Evolutionary conservation across 2,888 invertebrate species (phyloP), one percentile per base, ranked within the genome.

Genomic region (Odontocolon sp.): DNA sequence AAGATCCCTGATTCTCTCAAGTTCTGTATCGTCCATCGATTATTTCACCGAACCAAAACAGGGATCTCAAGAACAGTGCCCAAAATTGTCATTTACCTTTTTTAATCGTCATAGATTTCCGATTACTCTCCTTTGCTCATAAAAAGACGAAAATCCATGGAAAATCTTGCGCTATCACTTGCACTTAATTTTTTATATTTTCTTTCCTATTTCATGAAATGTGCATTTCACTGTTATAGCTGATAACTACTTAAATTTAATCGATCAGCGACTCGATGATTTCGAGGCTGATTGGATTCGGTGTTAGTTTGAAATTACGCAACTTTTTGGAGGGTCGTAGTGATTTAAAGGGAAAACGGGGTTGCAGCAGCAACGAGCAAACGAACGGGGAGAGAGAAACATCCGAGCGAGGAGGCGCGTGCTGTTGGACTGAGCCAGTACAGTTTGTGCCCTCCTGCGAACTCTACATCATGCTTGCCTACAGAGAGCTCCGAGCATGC

Each of bases 381-480:
- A 3, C 54, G 59, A 56, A 54, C 74, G 64, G 59, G 31, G 50
- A 56, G 45, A 69, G 64, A 61, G 68, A 66, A 67, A 77, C 77
- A 73, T 80, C 85, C 83, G 85, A 80, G 81, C 87, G 82, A 80
- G 81, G 82, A 84, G 85, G 84, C 87, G 85, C 84, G 85, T 85
- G 84, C 83, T 84, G 81, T 87, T 85, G 83, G 81, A 88, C 87
- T 88, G 87, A 88, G 84, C 83, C 80, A 79, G 79, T 74, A 67
- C 64, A 77, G 77, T 70, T 61, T 71, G 81, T 80, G 81, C 82
- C 82, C 83, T 80, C 82, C 81, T 79, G 77, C 83, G 78, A 81
- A 81, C 82, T 83, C 80, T 78, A 72, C 75, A 77, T 69, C 68
- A 63, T 67, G 80, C 71, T 80, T 57, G 50, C 79, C 78, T 80